These are phyloP conservation scores for Ibidorhyncha struthersii DNA, from an alignment of 2,113 vertebrate species.

Conservation along the genomic window DNA sequence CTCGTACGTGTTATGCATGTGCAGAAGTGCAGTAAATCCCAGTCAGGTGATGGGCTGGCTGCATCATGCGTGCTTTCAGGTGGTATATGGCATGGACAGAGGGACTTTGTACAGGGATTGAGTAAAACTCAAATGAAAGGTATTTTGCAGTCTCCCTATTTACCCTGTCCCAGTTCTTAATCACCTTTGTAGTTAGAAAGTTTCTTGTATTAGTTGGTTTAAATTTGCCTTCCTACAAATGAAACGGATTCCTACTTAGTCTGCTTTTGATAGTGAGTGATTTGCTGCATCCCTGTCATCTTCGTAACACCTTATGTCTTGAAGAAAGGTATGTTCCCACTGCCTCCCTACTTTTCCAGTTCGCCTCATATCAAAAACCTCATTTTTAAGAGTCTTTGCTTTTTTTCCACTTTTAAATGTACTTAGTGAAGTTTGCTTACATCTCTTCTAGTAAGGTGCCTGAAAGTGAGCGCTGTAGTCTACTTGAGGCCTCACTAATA, in stretches of 20 bases:
- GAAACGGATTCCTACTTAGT: neutral
- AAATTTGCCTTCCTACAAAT: neutral
- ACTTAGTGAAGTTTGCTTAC: neutral
- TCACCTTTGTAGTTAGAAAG: neutral
- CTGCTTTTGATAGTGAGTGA: neutral
- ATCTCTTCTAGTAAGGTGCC: neutral
- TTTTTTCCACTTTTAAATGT: neutral
- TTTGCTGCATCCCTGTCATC: no score
- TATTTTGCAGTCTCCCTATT: neutral
- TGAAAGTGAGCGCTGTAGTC: neutral
- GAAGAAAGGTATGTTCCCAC: neutral
- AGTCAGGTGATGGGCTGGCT: neutral
- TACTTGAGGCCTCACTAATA: neutral
- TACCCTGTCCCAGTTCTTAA: neutral
- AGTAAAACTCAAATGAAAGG: neutral
- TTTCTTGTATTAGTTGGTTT: neutral
- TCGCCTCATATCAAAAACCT: neutral
- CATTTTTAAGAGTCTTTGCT: neutral
- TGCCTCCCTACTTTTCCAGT: neutral
- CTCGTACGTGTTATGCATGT: fast-evolving
- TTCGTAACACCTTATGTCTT: neutral
- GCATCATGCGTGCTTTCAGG: neutral
- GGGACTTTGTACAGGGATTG: neutral
- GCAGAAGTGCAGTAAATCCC: neutral
- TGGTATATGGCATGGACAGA: neutral